Evolutionary conservation across 1,140 invertebrate species (phyloP).

Genomic region (Cherax quadricarinatus): DNA sequence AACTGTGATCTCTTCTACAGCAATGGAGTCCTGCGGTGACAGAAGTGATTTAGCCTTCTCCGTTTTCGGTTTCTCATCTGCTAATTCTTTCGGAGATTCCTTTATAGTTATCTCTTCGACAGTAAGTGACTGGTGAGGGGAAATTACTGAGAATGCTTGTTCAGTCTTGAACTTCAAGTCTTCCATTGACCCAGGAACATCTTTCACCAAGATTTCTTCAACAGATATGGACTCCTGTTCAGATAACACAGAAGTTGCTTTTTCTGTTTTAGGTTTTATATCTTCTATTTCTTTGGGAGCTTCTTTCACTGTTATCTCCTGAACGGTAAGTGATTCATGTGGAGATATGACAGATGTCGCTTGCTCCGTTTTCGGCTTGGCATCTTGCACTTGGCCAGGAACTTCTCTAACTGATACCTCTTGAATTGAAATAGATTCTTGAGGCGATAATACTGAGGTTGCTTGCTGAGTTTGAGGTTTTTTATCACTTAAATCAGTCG

Average conservation of each 20-base stretch:
- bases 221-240: slow-evolving; percentile 37
- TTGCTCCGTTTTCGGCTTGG: slow-evolving; percentile 42
- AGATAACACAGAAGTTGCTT: slow-evolving; percentile 45
- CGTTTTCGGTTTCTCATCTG: slow-evolving; percentile 60
- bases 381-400: slow-evolving; percentile 6
- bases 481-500: slow-evolving; percentile 21
- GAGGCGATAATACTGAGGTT: slow-evolving; percentile 47
- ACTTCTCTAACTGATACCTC: slow-evolving; percentile 55
- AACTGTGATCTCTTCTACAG: slow-evolving; percentile 46
- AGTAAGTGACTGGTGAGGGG: slow-evolving; percentile 73
- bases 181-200: slow-evolving; percentile 74
- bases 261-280: slow-evolving; percentile 36
- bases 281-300: slow-evolving; percentile 26
- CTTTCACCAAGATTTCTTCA: slow-evolving; percentile 71
- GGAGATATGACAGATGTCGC: slow-evolving; percentile 45
- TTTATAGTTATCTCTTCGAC: slow-evolving; percentile 77
- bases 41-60: slow-evolving; percentile 50
- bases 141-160: slow-evolving; percentile 77
- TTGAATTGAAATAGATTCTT: slow-evolving; percentile 48
- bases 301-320: slow-evolving; percentile 40
- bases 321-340: slow-evolving; percentile 35
- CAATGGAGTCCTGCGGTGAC: slow-evolving; percentile 41
- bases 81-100: slow-evolving; percentile 74
- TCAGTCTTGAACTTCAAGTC: slow-evolving; percentile 74
- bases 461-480: slow-evolving; percentile 47